Conservation (phyloP, 2,888 invertebrate genomes). For the Bellardia pandia region DNA sequence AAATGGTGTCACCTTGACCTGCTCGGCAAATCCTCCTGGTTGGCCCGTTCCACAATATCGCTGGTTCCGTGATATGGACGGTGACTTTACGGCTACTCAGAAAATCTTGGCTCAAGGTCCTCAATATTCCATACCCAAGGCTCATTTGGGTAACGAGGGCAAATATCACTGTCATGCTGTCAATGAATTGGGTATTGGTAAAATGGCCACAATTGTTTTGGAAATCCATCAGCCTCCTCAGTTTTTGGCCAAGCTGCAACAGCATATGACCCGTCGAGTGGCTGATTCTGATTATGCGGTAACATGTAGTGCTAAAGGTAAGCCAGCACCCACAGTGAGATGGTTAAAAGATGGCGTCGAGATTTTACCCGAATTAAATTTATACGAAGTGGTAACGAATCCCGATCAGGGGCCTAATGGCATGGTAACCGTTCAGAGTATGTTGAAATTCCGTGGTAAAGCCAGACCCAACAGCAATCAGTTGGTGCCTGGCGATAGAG, state of each 20-base stretch:
- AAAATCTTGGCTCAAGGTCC: slow-evolving; percentile 91
- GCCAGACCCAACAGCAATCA: slow-evolving; percentile 91
- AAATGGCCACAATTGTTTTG: slow-evolving; percentile 91
- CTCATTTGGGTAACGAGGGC: slow-evolving; percentile 93
- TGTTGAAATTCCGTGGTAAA: slow-evolving; percentile 91
- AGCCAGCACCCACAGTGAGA: slow-evolving; percentile 92
- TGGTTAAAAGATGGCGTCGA: slow-evolving; percentile 95
- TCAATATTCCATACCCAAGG: slow-evolving; percentile 93
- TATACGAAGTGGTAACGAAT: slow-evolving; percentile 92
- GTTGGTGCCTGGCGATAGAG: slow-evolving; percentile 92
- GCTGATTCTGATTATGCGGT: slow-evolving; percentile 92
- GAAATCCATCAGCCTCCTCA: slow-evolving; percentile 95
- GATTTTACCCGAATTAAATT: slow-evolving; percentile 89
- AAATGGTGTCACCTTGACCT: slow-evolving; percentile 91
- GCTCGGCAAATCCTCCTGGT: slow-evolving; percentile 95
- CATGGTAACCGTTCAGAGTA: slow-evolving; percentile 93
- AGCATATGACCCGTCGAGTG: slow-evolving; percentile 91
- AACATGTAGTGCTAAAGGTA: slow-evolving; percentile 94
- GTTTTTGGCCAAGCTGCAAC: slow-evolving; percentile 92
- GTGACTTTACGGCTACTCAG: slow-evolving; percentile 86
- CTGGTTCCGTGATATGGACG: slow-evolving; percentile 93
- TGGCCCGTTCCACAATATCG: slow-evolving; percentile 95
- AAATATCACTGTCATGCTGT: slow-evolving; percentile 95
- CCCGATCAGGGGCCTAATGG: slow-evolving; percentile 91
- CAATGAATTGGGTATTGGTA: slow-evolving; percentile 94